Conservation (phyloP, 2,113 vertebrate genomes). For the Prionailurus viverrinus region DNA sequence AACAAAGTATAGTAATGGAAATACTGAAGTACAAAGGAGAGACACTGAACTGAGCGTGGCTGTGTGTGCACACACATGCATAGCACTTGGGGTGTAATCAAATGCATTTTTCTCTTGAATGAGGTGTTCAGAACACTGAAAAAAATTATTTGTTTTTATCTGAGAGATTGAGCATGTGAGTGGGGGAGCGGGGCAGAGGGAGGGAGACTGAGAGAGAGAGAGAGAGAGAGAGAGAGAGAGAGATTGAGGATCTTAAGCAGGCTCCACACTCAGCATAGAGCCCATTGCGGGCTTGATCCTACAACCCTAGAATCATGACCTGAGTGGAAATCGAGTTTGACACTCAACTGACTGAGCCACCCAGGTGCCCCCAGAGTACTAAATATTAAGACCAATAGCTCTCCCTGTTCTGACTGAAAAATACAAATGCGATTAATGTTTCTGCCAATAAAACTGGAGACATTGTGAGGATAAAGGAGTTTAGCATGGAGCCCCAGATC, state of each 20-base stretch:
- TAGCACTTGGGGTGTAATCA: background rate
- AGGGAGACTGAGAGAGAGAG: too few species aligned
- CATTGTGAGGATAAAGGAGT: background rate
- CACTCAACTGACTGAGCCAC: too few species aligned
- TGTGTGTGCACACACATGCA: background rate
- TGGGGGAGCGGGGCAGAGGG: too few species aligned
- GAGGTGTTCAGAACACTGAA: background rate
- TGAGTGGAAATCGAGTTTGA: too few species aligned
- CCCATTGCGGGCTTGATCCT: too few species aligned
- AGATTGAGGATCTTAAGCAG: too few species aligned
- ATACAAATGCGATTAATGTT: conserved; percentile 19
- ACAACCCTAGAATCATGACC: too few species aligned
- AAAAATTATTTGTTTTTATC: too few species aligned
- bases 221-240: too few species aligned
- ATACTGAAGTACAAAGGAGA: background rate
- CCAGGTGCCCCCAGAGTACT: background rate
- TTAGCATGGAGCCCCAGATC: background rate
- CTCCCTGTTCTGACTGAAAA: background rate
- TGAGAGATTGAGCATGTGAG: too few species aligned
- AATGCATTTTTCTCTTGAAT: conserved; percentile 46
- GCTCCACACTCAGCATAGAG: too few species aligned
- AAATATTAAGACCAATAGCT: background rate
- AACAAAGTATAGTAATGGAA: background rate
- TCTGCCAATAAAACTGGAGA: background rate
- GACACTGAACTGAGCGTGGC: background rate